These are phyloP conservation scores for Hemiscyllium ocellatum DNA, from an alignment of 2,113 vertebrate genomes.

Conservation along the genomic window DNA sequence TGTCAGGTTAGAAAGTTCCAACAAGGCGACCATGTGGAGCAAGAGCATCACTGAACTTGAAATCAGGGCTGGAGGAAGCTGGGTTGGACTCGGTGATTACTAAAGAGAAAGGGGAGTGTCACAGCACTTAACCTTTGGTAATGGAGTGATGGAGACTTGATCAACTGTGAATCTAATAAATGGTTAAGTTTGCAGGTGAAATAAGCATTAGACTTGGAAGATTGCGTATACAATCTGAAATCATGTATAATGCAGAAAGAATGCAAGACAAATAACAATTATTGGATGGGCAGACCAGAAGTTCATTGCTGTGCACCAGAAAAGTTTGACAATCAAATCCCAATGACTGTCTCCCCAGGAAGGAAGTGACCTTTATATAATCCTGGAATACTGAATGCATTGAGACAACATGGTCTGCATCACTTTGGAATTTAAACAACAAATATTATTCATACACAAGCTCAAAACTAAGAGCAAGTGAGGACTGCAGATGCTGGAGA, in stretches of 20 bases:
- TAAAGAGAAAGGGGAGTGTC: neutral
- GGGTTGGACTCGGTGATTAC: neutral
- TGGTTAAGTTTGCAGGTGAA: neutral
- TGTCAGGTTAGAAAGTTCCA: neutral
- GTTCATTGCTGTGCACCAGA: neutral
- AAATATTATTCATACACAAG: neutral
- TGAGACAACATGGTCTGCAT: slow-evolving; percentile 36
- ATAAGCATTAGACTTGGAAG: neutral
- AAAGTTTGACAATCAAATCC: neutral
- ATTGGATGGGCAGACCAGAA: neutral
- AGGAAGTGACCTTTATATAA: neutral
- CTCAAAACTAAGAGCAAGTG: neutral
- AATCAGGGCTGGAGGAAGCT: neutral
- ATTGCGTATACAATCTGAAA: too few species aligned
- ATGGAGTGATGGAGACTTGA: neutral
- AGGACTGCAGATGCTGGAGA: too few species aligned
- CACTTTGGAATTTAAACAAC: neutral
- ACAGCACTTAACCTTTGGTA: neutral
- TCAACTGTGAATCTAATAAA: neutral
- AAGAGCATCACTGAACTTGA: neutral
- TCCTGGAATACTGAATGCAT: neutral
- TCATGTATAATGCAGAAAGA: neutral
- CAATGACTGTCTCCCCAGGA: neutral
- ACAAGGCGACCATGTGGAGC: neutral
- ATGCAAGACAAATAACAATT: neutral